A percentile compares a stretch with the other conserved stretches of the same genome.
Conservation (phyloP, 2,888 invertebrate genomes). For the Lypha dubia region DNA sequence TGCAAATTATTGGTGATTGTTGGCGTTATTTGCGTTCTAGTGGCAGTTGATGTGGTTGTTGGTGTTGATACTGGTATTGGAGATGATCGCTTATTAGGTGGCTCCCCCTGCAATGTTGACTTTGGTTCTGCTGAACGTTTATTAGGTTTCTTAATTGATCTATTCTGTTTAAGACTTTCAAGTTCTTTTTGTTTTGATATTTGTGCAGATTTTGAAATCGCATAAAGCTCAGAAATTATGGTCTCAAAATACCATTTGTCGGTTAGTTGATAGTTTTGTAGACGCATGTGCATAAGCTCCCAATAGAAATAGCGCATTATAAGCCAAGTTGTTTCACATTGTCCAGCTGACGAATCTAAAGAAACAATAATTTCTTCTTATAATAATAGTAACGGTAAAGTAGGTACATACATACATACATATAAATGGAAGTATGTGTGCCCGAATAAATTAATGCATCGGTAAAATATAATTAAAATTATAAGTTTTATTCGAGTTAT, state of each 20-base stretch:
- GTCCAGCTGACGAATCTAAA: conserved; percentile 69
- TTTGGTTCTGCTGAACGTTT: conserved; percentile 6
- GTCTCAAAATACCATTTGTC: conserved; percentile 81
- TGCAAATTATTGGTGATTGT: conserved; percentile 32
- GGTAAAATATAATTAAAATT: too few species aligned
- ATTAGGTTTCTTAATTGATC: neutral
- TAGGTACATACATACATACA: too few species aligned
- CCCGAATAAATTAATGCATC: too few species aligned
- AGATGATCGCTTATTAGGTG: neutral
- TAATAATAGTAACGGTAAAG: too few species aligned
- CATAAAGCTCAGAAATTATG: conserved; percentile 75
- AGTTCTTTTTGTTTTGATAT: conserved; percentile 35
- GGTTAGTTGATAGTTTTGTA: conserved; percentile 77
- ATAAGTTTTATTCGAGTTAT: too few species aligned
- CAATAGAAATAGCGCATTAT: conserved; percentile 77
- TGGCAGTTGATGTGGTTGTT: neutral
- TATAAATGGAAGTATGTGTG: too few species aligned
- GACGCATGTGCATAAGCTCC: conserved; percentile 77
- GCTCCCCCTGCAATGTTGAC: neutral
- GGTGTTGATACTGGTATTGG: neutral
- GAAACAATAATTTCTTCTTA: neutral
- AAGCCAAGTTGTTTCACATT: conserved; percentile 81
- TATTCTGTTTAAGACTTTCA: conserved; percentile 22
- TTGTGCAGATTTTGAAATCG: conserved; percentile 41
- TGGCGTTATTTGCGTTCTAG: neutral